Base-by-base conservation (phyloP, 2,797 vertebrate genomes). In the Pelodytes ibericus region DNA sequence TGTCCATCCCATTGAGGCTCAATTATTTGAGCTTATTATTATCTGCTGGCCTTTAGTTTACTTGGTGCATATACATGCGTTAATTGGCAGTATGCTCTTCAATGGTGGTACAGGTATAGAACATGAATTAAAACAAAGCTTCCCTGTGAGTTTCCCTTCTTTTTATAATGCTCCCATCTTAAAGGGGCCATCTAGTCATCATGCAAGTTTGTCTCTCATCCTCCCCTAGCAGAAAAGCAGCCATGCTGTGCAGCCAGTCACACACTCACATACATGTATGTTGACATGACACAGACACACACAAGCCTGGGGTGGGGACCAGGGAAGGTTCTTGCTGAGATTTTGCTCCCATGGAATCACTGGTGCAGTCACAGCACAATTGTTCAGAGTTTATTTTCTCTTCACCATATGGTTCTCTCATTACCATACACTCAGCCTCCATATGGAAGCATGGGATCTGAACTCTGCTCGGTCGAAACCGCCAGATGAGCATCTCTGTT, bases 391-490 rank as follows among this genome's bases (percentile, higher is more conserved):
- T 87, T 88, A 85, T 90, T 90, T 88, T 89, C 84, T 85, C 84
- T 85, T 87, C 88, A 87, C 91, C 92, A 92, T 92, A 92, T 92
- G 92, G 91, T 87, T 90, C 85, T 86, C 90, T 92, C 90, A 92
- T 91, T 92, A 90, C 86, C 89, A 91, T 92, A 92, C 87, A 88
- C 89, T 90, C 88, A 89, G 89, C 87, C 88, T 93, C 92, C 92
- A 92, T 93, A 92, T 94, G 92, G 93, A 89, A 90, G 90, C 90
- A 89, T 91, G 89, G 89, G 90, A 92, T 90, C 90, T 93, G 91
- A 94, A 93, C 91, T 91, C 90, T 89, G 91, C 90, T 92, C 90
- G 89, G 90, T 92, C n/a, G 91, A 89, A 92, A 91, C 90, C 90
- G 90, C 90, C 92, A 93, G 90, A 91, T 91, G 92, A 92, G 91